Evolutionary conservation across 2,797 vertebrate species (phyloP), one percentile per base, ranked within the genome.

Genomic region (Rachycentron canadum): DNA sequence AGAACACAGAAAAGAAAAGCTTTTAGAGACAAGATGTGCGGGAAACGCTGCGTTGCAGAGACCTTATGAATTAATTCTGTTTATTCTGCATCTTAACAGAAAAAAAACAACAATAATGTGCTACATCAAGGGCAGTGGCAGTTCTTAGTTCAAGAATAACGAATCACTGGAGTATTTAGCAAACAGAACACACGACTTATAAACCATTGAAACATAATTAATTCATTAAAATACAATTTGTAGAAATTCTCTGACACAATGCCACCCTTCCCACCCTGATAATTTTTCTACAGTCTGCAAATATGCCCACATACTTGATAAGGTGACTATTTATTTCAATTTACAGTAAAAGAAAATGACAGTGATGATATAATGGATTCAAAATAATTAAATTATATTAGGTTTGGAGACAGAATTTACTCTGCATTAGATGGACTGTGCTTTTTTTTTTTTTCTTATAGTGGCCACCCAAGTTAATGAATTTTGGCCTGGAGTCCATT

Each of bases 1-100:
- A 87, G 53, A 91, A 63, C 59, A 89, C 50, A 93, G 52, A 79
- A 34, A 28, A 79, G 11, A 74, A 65, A 2, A 14, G 2, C 8
- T 9, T 58, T 89, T 53, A 91, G 63, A 57, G 55, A 67, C 17
- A 25, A 19, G n/a, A 28, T 16, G 0, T 55, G 45, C 40, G 50
- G 2, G 2, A 45, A 41, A 11, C 1, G 19, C 4, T n/a, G 23
- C 41, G 36, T 49, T 53, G 21, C 13, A 32, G 25, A 12, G 26
- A n/a, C 9, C 56, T 19, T 19, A 28, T 1, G 0, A 6, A 45
- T 58, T 3, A 55, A 11, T 43, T 62, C 23, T 53, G 30, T 61
- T 61, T 36, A 59, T 28, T 52, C 50, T 36, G 12, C 43, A 71
- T 59, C 17, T 40, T 32, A 47, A 19, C n/a, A 63, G 14, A 5